Conservation (phyloP, 2,113 vertebrate genomes). For the Sclerurus mexicanus region DNA sequence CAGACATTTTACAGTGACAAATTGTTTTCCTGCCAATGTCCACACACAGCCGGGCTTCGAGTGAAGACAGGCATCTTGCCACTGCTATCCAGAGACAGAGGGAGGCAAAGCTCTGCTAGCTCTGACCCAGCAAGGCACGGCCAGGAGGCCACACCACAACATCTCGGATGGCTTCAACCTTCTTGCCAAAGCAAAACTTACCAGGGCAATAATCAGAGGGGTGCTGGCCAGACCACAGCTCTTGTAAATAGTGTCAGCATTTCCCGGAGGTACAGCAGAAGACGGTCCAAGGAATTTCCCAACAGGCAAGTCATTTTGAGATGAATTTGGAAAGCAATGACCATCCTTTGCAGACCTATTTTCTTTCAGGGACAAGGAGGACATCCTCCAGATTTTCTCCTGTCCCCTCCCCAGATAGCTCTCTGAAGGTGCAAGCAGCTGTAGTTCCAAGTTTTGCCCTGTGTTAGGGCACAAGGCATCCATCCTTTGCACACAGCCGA, state of each 20-base stretch:
- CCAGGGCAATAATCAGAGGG: background rate
- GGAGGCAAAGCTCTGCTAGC: background rate
- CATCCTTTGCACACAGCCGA: background rate
- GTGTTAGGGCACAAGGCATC: background rate
- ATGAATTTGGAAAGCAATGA: background rate
- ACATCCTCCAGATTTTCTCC: background rate
- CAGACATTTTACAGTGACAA: background rate
- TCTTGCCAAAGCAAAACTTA: background rate
- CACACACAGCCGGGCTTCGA: background rate
- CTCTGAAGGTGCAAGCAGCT: background rate
- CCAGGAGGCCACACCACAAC: background rate
- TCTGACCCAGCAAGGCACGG: background rate
- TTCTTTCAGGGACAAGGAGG: background rate
- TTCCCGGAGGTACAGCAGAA: background rate
- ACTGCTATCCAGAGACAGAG: background rate
- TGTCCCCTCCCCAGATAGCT: accelerated
- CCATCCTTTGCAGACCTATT: background rate
- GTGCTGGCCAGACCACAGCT: background rate
- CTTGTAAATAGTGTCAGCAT: background rate
- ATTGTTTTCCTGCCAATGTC: background rate
- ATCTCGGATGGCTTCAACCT: background rate
- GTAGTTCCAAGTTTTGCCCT: background rate
- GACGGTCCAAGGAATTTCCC: background rate
- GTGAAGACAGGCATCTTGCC: background rate
- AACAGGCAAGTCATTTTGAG: background rate